Evolutionary conservation across 2,797 vertebrate genomes (phyloP), one percentile per base, ranked within the genome.

Genomic region (Vespertilio murinus): DNA sequence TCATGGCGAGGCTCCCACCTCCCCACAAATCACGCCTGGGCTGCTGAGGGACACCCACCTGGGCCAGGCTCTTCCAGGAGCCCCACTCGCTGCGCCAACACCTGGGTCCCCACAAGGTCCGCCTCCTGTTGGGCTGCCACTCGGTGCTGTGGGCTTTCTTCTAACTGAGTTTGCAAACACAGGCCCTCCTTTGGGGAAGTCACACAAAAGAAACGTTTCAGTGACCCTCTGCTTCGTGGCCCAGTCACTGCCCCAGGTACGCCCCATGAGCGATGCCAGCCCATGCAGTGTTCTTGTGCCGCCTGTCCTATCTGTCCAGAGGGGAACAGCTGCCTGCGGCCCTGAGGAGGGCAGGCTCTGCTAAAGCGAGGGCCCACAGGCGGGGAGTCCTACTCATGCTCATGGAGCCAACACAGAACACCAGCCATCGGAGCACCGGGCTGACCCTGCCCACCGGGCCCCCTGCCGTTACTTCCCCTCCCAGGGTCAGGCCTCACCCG

Each of bases 1-100:
- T 49, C 70, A 30, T 0, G 0, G 40, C 8, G 14, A 35, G 8
- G 61, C 14, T 35, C 23, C 23, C 22, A 1, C 28, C 54, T 6
- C 12, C 59, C 69, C 59, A 8, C 20, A 33, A 6, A 28, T n/a
- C 14, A 7, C 3, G 2, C 30, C 14, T 30, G 54, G 3, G 77
- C 45, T 1, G 3, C n/a, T 3, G 33, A 30, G n/a, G 8, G 2
- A 8, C 67, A 47, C 88, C 5, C 25, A 94, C 93, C 93, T 86
- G 10, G 45, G n/a, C 45, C 0, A 0, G 56, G 56, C 67, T 54
- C 30, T 40, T 70, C 74, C 0, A 4, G 67, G 67, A 20, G 30
- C 35, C 35, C 45, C 38, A 2, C 0, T 0, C 0, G 42, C 56
- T 22, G 74, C 47, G 45, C 67, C 54, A 23, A 9, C 6, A 1